phyloP scores from a whole-genome alignment of 2,888 invertebrate genomes.

The Phortica okadai region DNA sequence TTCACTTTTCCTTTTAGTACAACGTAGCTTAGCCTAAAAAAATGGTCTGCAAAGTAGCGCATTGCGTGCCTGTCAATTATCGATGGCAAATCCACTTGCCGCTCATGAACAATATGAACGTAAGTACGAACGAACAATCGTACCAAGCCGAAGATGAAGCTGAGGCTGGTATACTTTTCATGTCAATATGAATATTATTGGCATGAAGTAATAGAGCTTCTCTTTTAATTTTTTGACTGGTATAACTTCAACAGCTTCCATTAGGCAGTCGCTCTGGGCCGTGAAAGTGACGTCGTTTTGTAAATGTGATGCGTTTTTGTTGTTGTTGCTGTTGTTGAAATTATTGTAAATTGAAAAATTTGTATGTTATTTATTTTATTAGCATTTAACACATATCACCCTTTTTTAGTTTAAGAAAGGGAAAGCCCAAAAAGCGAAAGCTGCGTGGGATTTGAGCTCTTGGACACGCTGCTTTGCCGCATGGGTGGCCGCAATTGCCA shows the following conservation, averaged over 20 bases:
- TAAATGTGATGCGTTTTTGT: conserved; percentile 31
- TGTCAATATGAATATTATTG: conserved; percentile 65
- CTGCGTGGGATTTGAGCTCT: conserved; percentile 36
- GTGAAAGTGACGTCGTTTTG: conserved; percentile 71
- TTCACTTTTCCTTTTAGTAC: neutral
- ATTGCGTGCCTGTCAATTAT: conserved; percentile 72
- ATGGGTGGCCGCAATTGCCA: conserved; percentile 60
- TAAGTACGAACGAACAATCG: conserved; percentile 42
- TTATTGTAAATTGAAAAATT: conserved; percentile 63
- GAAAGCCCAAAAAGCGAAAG: conserved; percentile 55
- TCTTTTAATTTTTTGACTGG: conserved; percentile 3
- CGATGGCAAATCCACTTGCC: conserved; percentile 52
- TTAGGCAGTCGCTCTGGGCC: conserved; percentile 73
- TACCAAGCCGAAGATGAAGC: conserved; percentile 29
- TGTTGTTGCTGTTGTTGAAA: conserved; percentile 49
- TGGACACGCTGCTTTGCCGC: conserved; percentile 35
- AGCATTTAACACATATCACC: conserved; percentile 63
- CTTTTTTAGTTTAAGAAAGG: conserved; percentile 18
- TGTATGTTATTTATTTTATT: conserved; percentile 70
- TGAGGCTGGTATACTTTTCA: conserved; percentile 62
- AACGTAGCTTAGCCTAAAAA: neutral
- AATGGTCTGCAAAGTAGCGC: conserved; percentile 47
- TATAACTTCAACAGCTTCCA: conserved; percentile 58
- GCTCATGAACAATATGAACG: conserved; percentile 53
- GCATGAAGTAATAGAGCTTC: conserved; percentile 32